Evolutionary conservation across 2,888 invertebrate species (phyloP).

Genomic region (Patella depressa): DNA sequence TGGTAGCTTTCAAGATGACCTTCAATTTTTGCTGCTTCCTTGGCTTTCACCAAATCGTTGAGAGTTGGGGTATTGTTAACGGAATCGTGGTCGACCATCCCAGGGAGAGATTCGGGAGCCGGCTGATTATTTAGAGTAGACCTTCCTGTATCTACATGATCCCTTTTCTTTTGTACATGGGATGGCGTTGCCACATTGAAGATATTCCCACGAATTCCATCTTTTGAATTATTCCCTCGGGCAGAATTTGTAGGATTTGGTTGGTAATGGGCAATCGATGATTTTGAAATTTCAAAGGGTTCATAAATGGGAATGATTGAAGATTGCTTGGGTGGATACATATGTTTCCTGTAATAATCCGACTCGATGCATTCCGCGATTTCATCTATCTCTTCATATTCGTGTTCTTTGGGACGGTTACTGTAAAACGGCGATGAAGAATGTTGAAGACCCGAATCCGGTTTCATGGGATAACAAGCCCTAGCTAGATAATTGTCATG

Average conservation of each 20-base stretch:
- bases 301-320: too few relatives aligned
- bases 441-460: not conserved
- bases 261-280: not conserved
- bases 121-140: not conserved
- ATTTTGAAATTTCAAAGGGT: too few relatives aligned
- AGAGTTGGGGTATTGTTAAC: not conserved
- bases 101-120: not conserved
- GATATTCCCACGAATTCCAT: not conserved
- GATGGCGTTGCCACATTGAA: not conserved
- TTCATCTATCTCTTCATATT: conserved; percentile 51
- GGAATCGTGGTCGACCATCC: not conserved
- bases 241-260: not conserved
- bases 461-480: not conserved
- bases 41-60: not conserved
- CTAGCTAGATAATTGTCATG: not conserved
- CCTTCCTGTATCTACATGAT: not conserved
- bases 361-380: conserved; percentile 36
- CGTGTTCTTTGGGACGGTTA: conserved; percentile 41
- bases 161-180: not conserved
- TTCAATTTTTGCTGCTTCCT: not conserved
- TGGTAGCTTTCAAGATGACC: not conserved
- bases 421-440: conserved; percentile 4
- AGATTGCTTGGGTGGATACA: conserved; percentile 11
- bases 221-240: not conserved
- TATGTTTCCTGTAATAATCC: not conserved